Percentiles rank a stretch among this genome's conserved stretches.
These are phyloP conservation scores for Macrophya alboannulata DNA, from an alignment of 2,888 invertebrate genomes.

Conservation along the genomic window DNA sequence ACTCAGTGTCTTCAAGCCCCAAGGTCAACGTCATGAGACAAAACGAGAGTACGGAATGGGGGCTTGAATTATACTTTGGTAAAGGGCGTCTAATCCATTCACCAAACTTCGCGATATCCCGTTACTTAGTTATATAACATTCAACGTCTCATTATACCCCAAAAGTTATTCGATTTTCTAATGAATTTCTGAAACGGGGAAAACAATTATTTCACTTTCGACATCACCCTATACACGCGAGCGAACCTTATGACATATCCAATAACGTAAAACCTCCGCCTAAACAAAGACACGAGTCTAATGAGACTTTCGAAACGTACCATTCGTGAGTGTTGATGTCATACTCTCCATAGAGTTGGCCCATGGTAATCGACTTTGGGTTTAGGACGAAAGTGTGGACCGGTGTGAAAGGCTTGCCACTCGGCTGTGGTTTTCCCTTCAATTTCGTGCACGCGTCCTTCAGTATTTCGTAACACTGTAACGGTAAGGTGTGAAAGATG, in stretches of 20 bases:
- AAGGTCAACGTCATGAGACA: background rate
- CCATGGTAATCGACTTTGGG: conserved; percentile 93
- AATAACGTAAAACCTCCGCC: background rate
- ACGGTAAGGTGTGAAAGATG: conserved; percentile 58
- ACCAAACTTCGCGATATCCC: conserved; percentile 14
- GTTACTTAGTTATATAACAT: conserved; percentile 14
- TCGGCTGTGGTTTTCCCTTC: conserved; percentile 86
- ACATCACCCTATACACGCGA: background rate
- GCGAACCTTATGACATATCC: conserved; percentile 3
- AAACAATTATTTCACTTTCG: background rate
- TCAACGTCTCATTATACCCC: background rate
- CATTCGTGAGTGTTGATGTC: conserved; percentile 91
- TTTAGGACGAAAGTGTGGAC: conserved; percentile 87
- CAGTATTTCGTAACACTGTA: conserved; percentile 86
- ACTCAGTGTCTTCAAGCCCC: background rate
- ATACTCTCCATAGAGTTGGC: conserved; percentile 92
- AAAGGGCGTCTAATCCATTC: conserved; percentile 9
- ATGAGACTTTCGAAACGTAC: conserved; percentile 77
- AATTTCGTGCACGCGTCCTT: conserved; percentile 86
- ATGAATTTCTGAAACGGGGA: background rate
- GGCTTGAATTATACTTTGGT: background rate
- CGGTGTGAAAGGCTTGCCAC: conserved; percentile 86
- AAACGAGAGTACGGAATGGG: background rate
- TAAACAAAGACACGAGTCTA: background rate
- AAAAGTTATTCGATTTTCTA: background rate